Evolutionary conservation across 2,113 vertebrate species (phyloP).

Genomic region (Lepus americanus): DNA sequence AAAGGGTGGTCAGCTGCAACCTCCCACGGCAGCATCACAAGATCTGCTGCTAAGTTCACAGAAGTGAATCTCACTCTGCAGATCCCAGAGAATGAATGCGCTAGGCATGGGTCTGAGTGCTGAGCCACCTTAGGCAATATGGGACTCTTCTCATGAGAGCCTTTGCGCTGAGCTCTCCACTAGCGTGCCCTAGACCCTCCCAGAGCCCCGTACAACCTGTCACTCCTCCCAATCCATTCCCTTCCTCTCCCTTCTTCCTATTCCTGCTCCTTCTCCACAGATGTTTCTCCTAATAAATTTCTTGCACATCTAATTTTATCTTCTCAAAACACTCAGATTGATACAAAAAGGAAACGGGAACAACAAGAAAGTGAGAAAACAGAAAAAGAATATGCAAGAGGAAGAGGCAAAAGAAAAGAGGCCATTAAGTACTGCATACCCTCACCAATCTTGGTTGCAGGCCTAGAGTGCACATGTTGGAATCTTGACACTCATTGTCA

Average conservation of each 20-base stretch:
- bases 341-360: neutral
- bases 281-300: neutral
- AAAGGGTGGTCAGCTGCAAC: neutral
- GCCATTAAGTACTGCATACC: neutral
- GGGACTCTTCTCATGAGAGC: neutral
- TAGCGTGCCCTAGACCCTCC: too few relatives aligned
- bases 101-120: neutral
- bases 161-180: neutral
- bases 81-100: neutral
- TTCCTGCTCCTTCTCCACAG: neutral
- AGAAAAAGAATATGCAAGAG: neutral
- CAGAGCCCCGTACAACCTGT: neutral
- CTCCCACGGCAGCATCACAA: neutral
- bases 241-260: neutral
- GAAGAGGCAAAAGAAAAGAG: neutral
- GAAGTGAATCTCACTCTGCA: neutral
- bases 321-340: neutral
- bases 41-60: neutral
- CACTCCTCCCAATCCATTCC: neutral
- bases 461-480: neutral
- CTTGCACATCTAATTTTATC: neutral
- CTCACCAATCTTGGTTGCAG: neutral
- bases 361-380: neutral
- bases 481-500: neutral
- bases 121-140: too few relatives aligned